Evolutionary conservation across 2,888 invertebrate genomes (phyloP), one percentile per base, ranked within the genome.

Genomic region (Keiferia lycopersicella): DNA sequence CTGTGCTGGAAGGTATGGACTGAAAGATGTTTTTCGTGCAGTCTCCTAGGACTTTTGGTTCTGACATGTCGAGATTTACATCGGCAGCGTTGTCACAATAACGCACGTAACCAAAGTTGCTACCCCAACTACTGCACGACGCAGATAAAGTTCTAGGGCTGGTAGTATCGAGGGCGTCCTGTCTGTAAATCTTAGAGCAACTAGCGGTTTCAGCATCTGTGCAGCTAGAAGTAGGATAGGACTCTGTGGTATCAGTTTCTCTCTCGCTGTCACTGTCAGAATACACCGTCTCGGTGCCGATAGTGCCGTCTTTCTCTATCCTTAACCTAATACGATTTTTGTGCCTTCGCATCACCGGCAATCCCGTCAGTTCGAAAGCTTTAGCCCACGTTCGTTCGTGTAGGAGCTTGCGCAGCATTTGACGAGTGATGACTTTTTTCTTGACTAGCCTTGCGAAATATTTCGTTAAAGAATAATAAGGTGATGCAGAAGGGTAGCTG

Each of bases 391-490:
- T 84, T 68, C 89, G 89, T 73, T 93, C 92, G 72, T 97, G 96
- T 60, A 97, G 88, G 61, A 97, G 89, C 78, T 94, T 93, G 82
- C 96, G 95, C 65, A 97, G 91, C 80, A 96, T 92, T 76, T 94
- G 93, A 66, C 94, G 92, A 12, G 94, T 94, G 68, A 97, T 94
- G 14, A 94, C 88, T 78, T 95, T 95, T 80, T 94, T 93, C 80
- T 94, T 94, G 41, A 96, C 95, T 65, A 96, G 93, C 78, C 94
- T 94, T 68, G 95, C 94, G 82, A 96, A 96, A 84, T 94, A 95
- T 80, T 94, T 95, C 53, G 95, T 96, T 69, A 97, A 92, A 69
- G 94, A 94, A 72, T 95, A 94, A 84, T 96, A 96, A 30, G 96
- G 96, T 61, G 96, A 94, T 71, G 95, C 94, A 75, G 95, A 93